Conservation (phyloP, 2,888 invertebrate genomes). For the Frankliniella fusca region DNA sequence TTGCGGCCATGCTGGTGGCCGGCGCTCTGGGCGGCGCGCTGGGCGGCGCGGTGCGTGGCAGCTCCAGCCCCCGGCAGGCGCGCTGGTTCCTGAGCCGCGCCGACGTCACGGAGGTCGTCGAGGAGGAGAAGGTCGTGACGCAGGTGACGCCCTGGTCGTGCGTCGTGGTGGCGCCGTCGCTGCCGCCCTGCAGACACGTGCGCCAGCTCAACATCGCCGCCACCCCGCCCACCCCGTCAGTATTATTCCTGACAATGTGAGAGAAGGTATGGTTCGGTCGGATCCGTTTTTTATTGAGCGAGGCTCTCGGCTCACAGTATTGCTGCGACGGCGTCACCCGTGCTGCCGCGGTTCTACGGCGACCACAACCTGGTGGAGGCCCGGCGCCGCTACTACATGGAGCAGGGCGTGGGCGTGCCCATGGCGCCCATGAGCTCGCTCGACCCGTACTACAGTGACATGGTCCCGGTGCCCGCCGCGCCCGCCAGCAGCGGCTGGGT, state of each 20-base stretch:
- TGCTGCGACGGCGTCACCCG: not conserved
- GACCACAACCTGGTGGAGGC: constrained; percentile 8
- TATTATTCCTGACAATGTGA: not conserved
- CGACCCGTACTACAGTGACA: constrained; percentile 16
- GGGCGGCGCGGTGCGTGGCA: not conserved
- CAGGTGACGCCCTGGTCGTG: constrained; percentile 48
- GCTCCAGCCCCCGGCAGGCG: constrained; percentile 13
- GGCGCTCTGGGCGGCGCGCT: not conserved
- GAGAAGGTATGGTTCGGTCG: too few relatives aligned
- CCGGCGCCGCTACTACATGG: not conserved
- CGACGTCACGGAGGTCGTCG: constrained; percentile 43
- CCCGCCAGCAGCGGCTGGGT: not conserved
- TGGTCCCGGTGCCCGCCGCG: constrained; percentile 7
- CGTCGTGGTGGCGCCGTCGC: constrained; percentile 46
- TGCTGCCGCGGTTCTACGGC: not conserved
- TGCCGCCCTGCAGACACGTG: constrained; percentile 47
- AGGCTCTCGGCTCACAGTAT: not conserved
- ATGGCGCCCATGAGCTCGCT: not conserved
- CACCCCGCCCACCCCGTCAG: constrained; percentile 10
- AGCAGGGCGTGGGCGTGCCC: not conserved
- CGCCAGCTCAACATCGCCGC: constrained; percentile 43
- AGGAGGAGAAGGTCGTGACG: constrained; percentile 43
- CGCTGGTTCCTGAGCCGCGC: constrained; percentile 18
- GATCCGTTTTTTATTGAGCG: too few relatives aligned
- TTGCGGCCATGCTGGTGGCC: not conserved